Evolutionary conservation across 23 tunicate genomes (phyloP).

Genomic region (Styela plicata): DNA sequence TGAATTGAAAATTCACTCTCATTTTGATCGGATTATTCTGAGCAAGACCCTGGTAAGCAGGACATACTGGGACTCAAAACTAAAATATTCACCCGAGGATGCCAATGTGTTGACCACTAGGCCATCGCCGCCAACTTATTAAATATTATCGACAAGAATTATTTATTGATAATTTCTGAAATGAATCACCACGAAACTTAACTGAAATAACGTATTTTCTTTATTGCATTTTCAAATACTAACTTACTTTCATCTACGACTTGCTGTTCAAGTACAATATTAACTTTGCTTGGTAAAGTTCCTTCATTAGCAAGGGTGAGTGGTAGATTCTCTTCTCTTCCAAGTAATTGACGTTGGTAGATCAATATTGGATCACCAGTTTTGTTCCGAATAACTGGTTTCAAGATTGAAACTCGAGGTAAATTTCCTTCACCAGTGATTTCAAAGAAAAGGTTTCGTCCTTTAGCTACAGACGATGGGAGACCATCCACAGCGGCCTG

Average conservation of each 20-base stretch:
- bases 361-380: conserved; percentile 64
- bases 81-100: no score
- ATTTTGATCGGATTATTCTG: no score
- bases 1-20: no score
- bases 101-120: no score
- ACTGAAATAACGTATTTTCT: no score
- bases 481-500: conserved; percentile 91
- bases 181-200: no score
- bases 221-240: no score
- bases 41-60: no score
- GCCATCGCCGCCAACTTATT: no score
- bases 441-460: conserved; percentile 76
- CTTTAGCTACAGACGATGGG: conserved; percentile 46
- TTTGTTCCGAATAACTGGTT: conserved; percentile 67
- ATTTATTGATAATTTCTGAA: no score
- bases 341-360: conserved; percentile 65
- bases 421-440: conserved; percentile 88
- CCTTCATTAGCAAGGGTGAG: conserved; percentile 77
- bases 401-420: conserved; percentile 65
- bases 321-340: conserved; percentile 48
- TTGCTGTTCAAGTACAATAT: conserved; percentile 63
- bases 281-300: conserved; percentile 75
- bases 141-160: no score
- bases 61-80: no score
- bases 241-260: conserved; percentile 19